Base-by-base conservation (phyloP, 2,888 invertebrate species). In the Synergus umbraculus region DNA sequence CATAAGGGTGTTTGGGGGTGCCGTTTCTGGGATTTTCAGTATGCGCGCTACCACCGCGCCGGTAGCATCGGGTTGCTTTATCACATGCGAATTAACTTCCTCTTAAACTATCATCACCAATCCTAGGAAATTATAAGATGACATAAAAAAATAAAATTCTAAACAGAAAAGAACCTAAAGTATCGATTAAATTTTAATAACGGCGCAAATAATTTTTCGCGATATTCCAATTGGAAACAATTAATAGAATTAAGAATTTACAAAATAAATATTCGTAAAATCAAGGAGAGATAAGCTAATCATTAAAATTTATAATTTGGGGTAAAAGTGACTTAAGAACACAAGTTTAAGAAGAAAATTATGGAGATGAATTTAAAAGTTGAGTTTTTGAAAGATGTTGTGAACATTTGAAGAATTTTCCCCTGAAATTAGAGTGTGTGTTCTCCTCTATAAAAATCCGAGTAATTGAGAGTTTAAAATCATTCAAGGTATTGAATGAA, bases 31-130 rank as follows among this genome's bases (percentile, higher is more conserved):
- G 90, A 88, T 88, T 86, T 87, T 88, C 89, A 90, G 90, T 90
- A 86, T 84, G 87, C 90, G 90, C 89, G 90, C 89, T 88, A 89
- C 89, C 89, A 84, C 84, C 90, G 89, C 87, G 87, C 85, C 86
- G 88, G 85, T 79, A 76, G 79, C 83, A 78, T 65, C 79, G 76
- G 67, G 54, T 81, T 41, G 5, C 15, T 67, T 80, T 78, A 54
- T 78, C 69, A 69, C 64, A 54, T 13, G 66, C 69, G 13, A 80
- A 4, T 76, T 58, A 64, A n/a, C 67, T 66, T 67, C 67, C 67
- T 69, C 12, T 29, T 49, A 67, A 18, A 67, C 64, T 37, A n/a
- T 8, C 2, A 64, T 15, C 37, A 15, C 10, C 37, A 46, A 22
- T 66, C 0, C 29, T 78, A 9, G 8, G n/a, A 2, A 54, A 54